Evolutionary conservation across 2,797 vertebrate species (phyloP), one percentile per base, ranked within the genome.

Genomic region (Morelia viridis): DNA sequence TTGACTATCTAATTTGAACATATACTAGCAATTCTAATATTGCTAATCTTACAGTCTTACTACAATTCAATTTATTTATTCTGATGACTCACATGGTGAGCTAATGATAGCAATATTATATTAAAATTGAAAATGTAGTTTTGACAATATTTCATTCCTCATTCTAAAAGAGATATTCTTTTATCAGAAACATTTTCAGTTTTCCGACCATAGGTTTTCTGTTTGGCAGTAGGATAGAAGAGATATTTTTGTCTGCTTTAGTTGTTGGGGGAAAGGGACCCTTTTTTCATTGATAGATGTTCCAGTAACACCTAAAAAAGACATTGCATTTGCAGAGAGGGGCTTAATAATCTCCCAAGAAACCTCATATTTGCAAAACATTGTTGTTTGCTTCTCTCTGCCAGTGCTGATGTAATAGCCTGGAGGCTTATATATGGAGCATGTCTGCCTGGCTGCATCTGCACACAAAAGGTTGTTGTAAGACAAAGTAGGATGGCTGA

Each of bases 351-450:
- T 89, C 91, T 94, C 93, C 35, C 76, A 71, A 53, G 91, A 80
- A 93, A 93, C 26, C 41, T 28, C 83, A 87, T 93, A 57, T 94
- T 94, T 94, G 89, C 92, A 92, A 85, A 71, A 56, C 89, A 92
- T 9, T 76, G 50, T 94, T 80, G 95, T 94, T 95, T 80, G 92
- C 91, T 92, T 94, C 86, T 93, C 92, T 86, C 61, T 68, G 88
- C 95, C 94, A 41, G 89, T 92, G 90, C 83, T 64, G 65, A 41
- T 87, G 64, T 31, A 94, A 88, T 85, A 89, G n/a, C 92, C 85
- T 85, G 19, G 89, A 94, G 89, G 35, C 57, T 60, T 89, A 22
- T 93, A 58, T 28, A 8, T 83, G 85, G 83, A 56, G 1, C 91
- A 92, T 93, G 89, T 96, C 91, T 90, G 89, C 65, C 93, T 91